Evolutionary conservation across 2,888 invertebrate species (phyloP), one percentile per base, ranked within the genome.

Genomic region (Hydrotaea cyrtoneurina): DNA sequence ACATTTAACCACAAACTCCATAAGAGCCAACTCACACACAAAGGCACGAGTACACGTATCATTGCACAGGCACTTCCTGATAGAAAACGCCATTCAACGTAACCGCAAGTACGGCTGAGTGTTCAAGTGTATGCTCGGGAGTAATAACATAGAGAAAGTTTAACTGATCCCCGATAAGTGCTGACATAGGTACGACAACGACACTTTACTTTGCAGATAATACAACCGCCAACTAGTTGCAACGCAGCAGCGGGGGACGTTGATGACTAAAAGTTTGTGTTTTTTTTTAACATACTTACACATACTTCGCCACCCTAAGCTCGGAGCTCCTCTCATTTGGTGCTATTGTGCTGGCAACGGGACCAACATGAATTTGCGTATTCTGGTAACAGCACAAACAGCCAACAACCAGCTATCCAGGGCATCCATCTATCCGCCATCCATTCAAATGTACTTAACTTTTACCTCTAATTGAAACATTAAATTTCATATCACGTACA

Each of bases 401-500:
- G 59, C 11, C 69, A 21, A 7, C 31, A n/a, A 17, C 39, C 31
- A 55, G 13, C 31, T 15, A 57, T 1, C 19, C 55, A 57, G 19
- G n/a, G 26, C 31, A 62, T 31, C 15, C 50, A 86, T 79, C 82
- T 85, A 80, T 84, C 78, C 46, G 31, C 36, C 59, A 62, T 46
- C 71, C 69, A 46, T 86, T 76, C 43, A 46, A 79, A 82, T 80
- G 86, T 87, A 88, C 88, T 87, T 87, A 89, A 90, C 90, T 91
- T 85, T 91, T 88, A 90, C 91, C 91, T 91, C 91, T 91, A 91
- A 91, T 91, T 91, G 91, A 91, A 91, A 91, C 91, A 91, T 91
- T 91, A 91, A 91, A 90, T 91, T 91, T 89, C 91, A 91, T 87
- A 89, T 91, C 91, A 91, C 91, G 91, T 91, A 91, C 91, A 88